A percentile compares a stretch with the other conserved stretches of the same genome.
Evolutionary conservation across 2,797 vertebrate species (phyloP).

Genomic region (Ceryle rudis): DNA sequence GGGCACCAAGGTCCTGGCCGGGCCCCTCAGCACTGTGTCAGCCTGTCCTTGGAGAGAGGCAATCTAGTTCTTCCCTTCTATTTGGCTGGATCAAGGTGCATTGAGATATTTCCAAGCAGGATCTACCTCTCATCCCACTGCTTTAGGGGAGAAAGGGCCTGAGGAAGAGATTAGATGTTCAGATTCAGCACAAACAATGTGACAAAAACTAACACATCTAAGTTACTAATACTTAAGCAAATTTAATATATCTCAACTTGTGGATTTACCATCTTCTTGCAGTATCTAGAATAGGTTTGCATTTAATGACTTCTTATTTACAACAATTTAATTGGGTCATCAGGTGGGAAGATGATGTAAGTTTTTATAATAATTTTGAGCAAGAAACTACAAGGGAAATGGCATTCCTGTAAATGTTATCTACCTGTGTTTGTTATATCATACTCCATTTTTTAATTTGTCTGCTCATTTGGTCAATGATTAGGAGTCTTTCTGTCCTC

Average conservation of each 20-base stretch:
- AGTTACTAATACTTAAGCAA: slow-evolving; percentile 11
- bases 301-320: background rate
- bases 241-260: background rate
- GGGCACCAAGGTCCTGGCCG: background rate
- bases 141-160: background rate
- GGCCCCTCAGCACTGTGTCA: rapidly evolving
- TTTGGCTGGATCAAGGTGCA: background rate
- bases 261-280: background rate
- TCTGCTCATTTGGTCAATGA: background rate
- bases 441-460: background rate
- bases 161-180: slow-evolving; percentile 24
- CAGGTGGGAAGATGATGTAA: background rate
- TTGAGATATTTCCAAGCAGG: background rate
- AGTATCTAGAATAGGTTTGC: background rate
- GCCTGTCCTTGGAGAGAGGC: background rate
- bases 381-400: background rate
- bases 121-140: background rate
- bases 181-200: background rate
- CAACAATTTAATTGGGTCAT: background rate
- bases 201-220: background rate
- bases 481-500: background rate
- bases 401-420: background rate
- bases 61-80: background rate
- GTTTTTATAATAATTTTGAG: slow-evolving; percentile 1
- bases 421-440: background rate